These are phyloP conservation scores for Monomorium pharaonis DNA, from an alignment of 1,140 invertebrate species.

Conservation along the genomic window DNA sequence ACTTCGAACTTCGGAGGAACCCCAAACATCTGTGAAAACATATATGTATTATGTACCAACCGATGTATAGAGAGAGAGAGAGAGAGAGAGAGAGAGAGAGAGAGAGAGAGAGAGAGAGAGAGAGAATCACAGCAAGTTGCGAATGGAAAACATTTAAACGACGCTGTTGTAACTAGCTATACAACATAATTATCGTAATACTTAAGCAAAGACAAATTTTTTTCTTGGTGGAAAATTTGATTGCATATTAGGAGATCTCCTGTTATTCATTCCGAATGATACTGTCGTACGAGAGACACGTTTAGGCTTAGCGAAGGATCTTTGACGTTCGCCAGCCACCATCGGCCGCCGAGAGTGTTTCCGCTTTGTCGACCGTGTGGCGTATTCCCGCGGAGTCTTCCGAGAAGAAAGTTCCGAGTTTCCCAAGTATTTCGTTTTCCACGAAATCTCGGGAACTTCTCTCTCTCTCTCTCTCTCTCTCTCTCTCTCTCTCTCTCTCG, in stretches of 20 bases:
- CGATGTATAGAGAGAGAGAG: not conserved
- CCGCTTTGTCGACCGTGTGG: conserved; percentile 15
- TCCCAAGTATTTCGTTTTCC: conserved; percentile 48
- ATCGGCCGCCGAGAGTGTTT: not conserved
- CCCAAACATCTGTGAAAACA: conserved; percentile 47
- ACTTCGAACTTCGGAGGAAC: conserved; percentile 31
- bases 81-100: not conserved
- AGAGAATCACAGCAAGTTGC: not conserved
- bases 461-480: no score
- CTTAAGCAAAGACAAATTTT: no score
- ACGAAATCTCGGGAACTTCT: conserved; percentile 37
- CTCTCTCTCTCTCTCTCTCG: no score
- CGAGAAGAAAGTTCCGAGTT: conserved; percentile 31
- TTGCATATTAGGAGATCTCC: not conserved
- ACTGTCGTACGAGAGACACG: not conserved
- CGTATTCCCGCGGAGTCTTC: conserved; percentile 28
- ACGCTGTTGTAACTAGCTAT: not conserved
- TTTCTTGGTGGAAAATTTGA: not conserved
- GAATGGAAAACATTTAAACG: conserved; percentile 1
- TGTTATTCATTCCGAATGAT: no score
- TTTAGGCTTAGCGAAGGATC: not conserved
- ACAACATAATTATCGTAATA: not conserved
- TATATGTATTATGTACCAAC: conserved; percentile 7
- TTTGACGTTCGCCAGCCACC: not conserved
- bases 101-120: not conserved